Evolutionary conservation across 1,140 invertebrate species (phyloP).

Genomic region (Bursaphelenchus mucronatus): DNA sequence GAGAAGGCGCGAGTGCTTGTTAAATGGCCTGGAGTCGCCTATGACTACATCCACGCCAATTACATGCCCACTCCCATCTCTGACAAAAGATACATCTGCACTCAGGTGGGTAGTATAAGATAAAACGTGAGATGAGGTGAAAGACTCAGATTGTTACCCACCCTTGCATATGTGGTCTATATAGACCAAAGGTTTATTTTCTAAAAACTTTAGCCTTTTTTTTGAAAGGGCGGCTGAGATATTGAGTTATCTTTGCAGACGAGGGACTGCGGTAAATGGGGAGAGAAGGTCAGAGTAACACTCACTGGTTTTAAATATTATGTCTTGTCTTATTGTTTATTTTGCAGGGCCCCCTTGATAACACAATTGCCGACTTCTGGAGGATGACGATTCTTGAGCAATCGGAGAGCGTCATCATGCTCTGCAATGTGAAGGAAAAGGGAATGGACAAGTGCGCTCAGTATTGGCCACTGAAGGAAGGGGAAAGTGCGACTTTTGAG

Average conservation of each 20-base stretch:
- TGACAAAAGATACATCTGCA: slow-evolving; percentile 45
- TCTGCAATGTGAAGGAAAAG: slow-evolving; percentile 45
- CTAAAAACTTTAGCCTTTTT: no score
- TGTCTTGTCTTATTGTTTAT: neutral
- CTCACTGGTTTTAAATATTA: no score
- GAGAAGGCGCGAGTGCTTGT: slow-evolving; percentile 36
- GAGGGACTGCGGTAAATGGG: no score
- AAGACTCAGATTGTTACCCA: no score
- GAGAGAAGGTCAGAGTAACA: no score
- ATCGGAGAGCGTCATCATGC: slow-evolving; percentile 37
- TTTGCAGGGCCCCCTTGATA: slow-evolving; percentile 40
- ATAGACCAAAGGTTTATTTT: no score
- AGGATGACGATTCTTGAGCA: slow-evolving; percentile 43
- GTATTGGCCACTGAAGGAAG: slow-evolving; percentile 39
- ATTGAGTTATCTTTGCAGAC: no score
- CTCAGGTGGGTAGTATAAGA: slow-evolving; percentile 20
- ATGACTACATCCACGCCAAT: slow-evolving; percentile 41
- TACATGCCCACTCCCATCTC: slow-evolving; percentile 35
- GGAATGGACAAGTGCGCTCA: slow-evolving; percentile 42
- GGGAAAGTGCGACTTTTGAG: slow-evolving; percentile 16
- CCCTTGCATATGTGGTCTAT: no score
- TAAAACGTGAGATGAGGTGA: no score
- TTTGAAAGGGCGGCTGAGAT: no score
- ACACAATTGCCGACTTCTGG: slow-evolving; percentile 44
- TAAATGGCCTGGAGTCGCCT: slow-evolving; percentile 32